Evolutionary conservation across 2,888 invertebrate genomes (phyloP), one percentile per base, ranked within the genome.

Genomic region (Lissonota sp.): DNA sequence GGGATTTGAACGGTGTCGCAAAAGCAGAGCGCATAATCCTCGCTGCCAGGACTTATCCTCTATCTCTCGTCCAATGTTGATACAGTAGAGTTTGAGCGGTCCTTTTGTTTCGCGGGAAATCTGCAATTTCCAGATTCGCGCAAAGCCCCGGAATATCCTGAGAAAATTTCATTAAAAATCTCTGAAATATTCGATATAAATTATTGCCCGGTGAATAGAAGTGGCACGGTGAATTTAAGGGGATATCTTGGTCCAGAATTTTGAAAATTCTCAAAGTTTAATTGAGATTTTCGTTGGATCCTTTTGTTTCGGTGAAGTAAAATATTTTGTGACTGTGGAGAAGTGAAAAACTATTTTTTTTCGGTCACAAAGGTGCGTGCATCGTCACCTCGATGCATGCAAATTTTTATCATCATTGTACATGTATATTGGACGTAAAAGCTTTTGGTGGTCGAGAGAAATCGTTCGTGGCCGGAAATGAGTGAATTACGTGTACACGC

Each of bases 1-100:
- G 66, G 53, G 73, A 70, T 77, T 67, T 69, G 8, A 64, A 40
- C 46, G 14, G 26, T 55, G 44, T n/a, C 26, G 70, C 10, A 8
- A 76, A 78, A 53, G 49, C 49, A 55, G 58, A 73, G 57, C 67
- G 67, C 12, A 72, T 80, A 81, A 81, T 78, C 77, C 81, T 26
- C 40, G 37, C 16, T 14, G 37, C 14, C 58, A 26, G 26, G 26
- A 26, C 26, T n/a, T 1, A 2, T 12, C 40, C 7, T 42, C 16
- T 26, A 37, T 55, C 55, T 55, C 55, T 46, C 46, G 49, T 63
- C 8, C 53, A 40, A 8, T 7, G 62, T 63, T 80, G 66, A 73
- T 72, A 67, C 72, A 69, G 26, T 26, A 26, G 53, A 26, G 53
- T 58, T 77, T 80, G 63, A 76, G 64, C 55, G 49, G 40, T 40